Conservation (phyloP, 2,888 invertebrate genomes). For the Acrobasis consociella region DNA sequence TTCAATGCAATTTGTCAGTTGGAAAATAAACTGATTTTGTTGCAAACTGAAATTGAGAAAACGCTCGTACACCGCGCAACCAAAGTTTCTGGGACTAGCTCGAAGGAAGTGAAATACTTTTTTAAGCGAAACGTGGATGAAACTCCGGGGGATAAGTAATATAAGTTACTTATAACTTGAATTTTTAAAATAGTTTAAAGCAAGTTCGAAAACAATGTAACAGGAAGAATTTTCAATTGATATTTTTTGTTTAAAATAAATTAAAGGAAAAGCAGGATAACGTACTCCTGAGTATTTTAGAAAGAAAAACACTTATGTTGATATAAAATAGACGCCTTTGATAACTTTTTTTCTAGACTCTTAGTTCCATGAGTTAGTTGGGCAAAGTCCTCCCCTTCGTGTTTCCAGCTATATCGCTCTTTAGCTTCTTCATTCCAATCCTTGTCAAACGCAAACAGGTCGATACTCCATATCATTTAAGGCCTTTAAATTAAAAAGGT, state of each 20-base stretch:
- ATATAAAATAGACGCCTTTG: too few species aligned
- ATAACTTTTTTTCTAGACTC: too few species aligned
- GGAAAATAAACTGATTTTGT: conserved; percentile 78
- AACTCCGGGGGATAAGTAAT: conserved; percentile 26
- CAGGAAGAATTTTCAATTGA: background rate
- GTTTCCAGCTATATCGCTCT: too few species aligned
- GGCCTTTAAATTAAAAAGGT: too few species aligned
- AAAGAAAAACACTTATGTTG: too few species aligned
- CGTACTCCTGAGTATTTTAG: too few species aligned
- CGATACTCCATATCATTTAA: too few species aligned
- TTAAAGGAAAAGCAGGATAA: background rate
- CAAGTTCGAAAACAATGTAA: conserved; percentile 4
- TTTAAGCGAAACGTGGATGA: conserved; percentile 43
- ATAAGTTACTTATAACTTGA: conserved; percentile 27
- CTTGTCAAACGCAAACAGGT: too few species aligned
- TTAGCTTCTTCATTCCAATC: too few species aligned
- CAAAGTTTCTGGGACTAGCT: conserved; percentile 56
- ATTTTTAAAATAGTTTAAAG: conserved; percentile 17
- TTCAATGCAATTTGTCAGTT: conserved; percentile 74
- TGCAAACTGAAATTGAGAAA: conserved; percentile 78
- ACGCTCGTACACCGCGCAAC: conserved; percentile 58
- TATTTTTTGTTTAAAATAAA: background rate
- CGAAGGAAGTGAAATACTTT: conserved; percentile 55
- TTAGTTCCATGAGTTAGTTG: too few species aligned
- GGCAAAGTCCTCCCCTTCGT: too few species aligned